Evolutionary conservation across 1,140 invertebrate genomes (phyloP).

Genomic region (Drosophila nigrodunni): DNA sequence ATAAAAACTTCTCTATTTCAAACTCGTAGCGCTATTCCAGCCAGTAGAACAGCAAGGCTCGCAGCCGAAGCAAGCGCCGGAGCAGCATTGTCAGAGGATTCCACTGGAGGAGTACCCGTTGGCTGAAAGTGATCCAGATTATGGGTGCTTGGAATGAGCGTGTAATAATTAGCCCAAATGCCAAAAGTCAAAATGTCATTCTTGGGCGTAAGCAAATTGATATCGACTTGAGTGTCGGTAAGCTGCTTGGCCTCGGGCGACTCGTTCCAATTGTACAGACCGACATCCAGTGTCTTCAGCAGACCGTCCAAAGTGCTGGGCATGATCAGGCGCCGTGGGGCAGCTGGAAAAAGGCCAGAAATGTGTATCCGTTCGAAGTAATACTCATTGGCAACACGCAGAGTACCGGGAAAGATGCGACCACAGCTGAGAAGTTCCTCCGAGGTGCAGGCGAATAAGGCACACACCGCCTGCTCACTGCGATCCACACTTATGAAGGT

Average conservation of each 20-base stretch:
- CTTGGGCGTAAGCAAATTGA: constrained; percentile 43
- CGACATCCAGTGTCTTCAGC: constrained; percentile 64
- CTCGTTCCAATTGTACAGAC: constrained; percentile 57
- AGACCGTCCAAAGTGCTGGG: constrained; percentile 70
- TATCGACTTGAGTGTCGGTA: constrained; percentile 3
- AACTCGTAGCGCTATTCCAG: neutral
- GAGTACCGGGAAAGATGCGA: constrained; percentile 50
- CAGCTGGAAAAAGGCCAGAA: constrained; percentile 51
- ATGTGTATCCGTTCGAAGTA: constrained; percentile 62
- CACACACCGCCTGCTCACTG: constrained; percentile 83
- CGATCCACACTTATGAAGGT: constrained; percentile 68
- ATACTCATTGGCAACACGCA: constrained; percentile 44
- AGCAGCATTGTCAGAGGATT: neutral
- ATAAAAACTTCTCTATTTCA: neutral
- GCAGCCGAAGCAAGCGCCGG: neutral
- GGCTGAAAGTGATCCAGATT: constrained; percentile 67
- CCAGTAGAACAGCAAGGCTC: neutral
- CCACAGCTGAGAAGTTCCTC: constrained; percentile 70
- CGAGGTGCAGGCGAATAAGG: constrained; percentile 82
- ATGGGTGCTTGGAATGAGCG: constrained; percentile 44
- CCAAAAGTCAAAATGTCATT: constrained; percentile 74
- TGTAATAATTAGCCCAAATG: constrained; percentile 79
- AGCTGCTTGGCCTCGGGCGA: constrained; percentile 3
- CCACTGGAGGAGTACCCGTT: neutral
- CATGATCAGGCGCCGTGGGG: constrained; percentile 69